Base-by-base conservation (phyloP, 2,888 invertebrate species). In the Papilio elwesi region DNA sequence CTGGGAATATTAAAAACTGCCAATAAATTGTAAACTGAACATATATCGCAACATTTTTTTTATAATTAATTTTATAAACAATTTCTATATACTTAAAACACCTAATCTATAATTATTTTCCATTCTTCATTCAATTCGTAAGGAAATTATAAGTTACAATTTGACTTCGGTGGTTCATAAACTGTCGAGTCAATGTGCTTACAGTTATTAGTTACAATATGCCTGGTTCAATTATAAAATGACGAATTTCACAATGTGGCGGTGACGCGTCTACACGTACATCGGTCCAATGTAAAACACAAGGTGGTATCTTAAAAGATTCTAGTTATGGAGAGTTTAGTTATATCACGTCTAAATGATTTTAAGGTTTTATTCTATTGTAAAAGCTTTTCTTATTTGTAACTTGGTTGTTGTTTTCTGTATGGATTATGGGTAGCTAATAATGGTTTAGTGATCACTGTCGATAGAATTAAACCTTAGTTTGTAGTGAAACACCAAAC, bases 371-470 rank as follows among this genome's bases (percentile, higher is more conserved):
- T 87, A 81, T 84, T 83, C 77, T 79, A 71, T 70, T 16, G 16
- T 59, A 84, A 83, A 87, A 87, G 87, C 83, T 82, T 82, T 76
- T 26, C 15, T 64, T 53, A 68, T 68, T 67, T 73, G n/a, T 88
- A 90, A 90, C 84, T 89, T 82, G 87, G 86, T 90, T 90, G 87
- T 89, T 89, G 85, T 87, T 86, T 80, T 85, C 86, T 86, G 83
- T 87, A 86, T 85, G 90, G 90, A 90, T 84, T 87, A 83, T 87
- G 90, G 90, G 89, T 92, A 91, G 87, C 80, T 87, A 77, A 80
- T 88, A 87, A 83, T 78, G 74, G 83, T 68, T 78, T 79, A 80
- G 77, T 74, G 74, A 76, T 76, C 65, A 78, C 74, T 76, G 77
- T 76, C 75, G 75, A 76, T 78, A 57, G 55, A 59, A 68, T 16